phyloP scores from a whole-genome alignment of 2,888 invertebrate genomes.

The Morpho achilles region DNA sequence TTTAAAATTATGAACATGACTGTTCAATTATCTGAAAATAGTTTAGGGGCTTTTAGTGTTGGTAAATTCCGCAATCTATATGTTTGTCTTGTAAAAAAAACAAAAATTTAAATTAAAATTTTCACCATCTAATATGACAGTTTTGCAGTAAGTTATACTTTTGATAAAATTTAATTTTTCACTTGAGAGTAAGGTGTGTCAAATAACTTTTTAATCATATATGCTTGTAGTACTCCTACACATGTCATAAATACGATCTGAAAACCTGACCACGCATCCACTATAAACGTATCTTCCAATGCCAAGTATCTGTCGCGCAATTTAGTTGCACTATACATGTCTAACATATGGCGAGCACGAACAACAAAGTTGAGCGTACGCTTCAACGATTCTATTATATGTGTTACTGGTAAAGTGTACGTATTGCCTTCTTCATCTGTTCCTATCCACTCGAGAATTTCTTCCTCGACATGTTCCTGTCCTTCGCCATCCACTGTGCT shows the following conservation, averaged over 20 bases:
- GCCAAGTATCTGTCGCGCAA: conserved; percentile 90
- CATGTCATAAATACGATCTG: conserved; percentile 85
- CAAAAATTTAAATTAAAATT: too few relatives aligned
- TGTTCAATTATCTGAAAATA: too few relatives aligned
- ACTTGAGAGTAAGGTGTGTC: conserved; percentile 20
- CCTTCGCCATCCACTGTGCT: conserved; percentile 34
- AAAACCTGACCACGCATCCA: conserved; percentile 88
- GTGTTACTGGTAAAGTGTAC: conserved; percentile 65
- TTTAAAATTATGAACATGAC: too few relatives aligned
- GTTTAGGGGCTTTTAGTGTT: too few relatives aligned
- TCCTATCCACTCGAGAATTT: conserved; percentile 57
- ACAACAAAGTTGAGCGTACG: conserved; percentile 81
- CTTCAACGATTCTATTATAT: conserved; percentile 81
- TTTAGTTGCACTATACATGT: conserved; percentile 84
- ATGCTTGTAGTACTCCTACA: conserved; percentile 87
- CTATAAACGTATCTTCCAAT: conserved; percentile 88
- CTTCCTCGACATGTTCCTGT: conserved; percentile 53
- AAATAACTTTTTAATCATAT: conserved; percentile 84
- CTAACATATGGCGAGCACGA: conserved; percentile 82
- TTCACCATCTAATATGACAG: not conserved
- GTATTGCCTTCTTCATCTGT: conserved; percentile 40
- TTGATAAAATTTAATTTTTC: not conserved
- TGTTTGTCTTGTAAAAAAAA: too few relatives aligned
- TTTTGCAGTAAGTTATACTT: not conserved
- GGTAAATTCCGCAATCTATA: too few relatives aligned